These are phyloP conservation scores for Zelleria hepariella DNA, from an alignment of 2,888 invertebrate genomes.

Conservation along the genomic window DNA sequence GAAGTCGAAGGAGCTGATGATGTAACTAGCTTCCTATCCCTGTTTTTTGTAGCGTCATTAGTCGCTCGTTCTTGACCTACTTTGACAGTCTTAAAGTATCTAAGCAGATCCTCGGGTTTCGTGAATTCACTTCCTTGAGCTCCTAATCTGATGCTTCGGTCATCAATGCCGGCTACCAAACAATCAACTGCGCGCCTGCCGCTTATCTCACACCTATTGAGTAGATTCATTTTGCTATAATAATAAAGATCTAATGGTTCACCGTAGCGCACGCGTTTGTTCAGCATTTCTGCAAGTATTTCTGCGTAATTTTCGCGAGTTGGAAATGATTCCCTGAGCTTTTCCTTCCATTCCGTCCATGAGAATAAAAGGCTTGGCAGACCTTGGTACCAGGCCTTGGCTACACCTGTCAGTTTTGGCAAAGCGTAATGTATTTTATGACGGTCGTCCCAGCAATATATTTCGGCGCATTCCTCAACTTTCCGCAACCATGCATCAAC, in stretches of 20 bases:
- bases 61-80: not conserved
- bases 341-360: constrained; percentile 17
- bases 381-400: constrained; percentile 18
- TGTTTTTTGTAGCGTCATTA: not conserved
- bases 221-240: constrained; percentile 3
- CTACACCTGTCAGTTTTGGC: constrained; percentile 6
- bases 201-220: constrained; percentile 14
- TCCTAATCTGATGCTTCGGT: constrained; percentile 12
- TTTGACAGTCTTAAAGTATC: not conserved
- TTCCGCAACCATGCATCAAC: no score
- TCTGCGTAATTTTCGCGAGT: no score
- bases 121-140: not conserved
- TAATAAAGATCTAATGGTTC: constrained; percentile 12
- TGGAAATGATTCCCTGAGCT: constrained; percentile 16
- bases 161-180: constrained; percentile 15
- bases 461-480: no score
- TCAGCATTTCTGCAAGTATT: constrained; percentile 16
- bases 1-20: no score
- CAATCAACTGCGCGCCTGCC: constrained; percentile 17
- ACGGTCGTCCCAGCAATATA: not conserved
- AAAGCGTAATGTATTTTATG: no score
- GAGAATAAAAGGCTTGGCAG: constrained; percentile 12
- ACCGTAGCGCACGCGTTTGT: constrained; percentile 10
- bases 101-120: not conserved
- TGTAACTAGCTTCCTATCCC: no score